Conservation (phyloP, 1,140 invertebrate species). For the Drosophila ananassae region DNA sequence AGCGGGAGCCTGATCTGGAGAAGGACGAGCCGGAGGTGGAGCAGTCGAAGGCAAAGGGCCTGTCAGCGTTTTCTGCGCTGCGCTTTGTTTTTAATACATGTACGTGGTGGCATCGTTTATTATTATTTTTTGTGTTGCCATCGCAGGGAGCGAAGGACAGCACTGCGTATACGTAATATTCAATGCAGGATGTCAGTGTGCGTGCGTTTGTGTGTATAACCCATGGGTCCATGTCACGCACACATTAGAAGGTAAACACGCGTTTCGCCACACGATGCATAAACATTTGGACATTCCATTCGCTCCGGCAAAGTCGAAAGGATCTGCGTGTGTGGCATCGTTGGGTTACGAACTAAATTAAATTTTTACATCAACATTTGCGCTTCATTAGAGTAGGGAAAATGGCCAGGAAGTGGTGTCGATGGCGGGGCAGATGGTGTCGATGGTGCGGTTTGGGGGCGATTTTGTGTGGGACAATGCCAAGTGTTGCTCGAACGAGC, state of each 20-base stretch:
- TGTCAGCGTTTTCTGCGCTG: conserved; percentile 71
- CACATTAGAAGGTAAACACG: conserved; percentile 79
- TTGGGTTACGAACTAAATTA: conserved; percentile 76
- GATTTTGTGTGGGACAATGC: conserved; percentile 37
- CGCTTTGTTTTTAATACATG: conserved; percentile 80
- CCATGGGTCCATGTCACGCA: conserved; percentile 75
- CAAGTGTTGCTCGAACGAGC: conserved; percentile 44
- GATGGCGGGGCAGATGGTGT: background rate
- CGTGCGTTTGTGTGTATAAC: conserved; percentile 27
- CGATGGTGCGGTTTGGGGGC: conserved; percentile 1
- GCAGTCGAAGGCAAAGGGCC: conserved; percentile 52
- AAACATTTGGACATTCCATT: conserved; percentile 74
- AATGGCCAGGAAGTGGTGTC: conserved; percentile 11
- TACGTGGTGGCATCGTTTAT: conserved; percentile 79
- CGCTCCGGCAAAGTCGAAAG: conserved; percentile 26
- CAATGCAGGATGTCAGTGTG: conserved; percentile 30
- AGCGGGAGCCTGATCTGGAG: conserved; percentile 7
- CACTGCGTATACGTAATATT: conserved; percentile 68
- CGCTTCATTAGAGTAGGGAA: conserved; percentile 71
- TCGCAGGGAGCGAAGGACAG: conserved; percentile 31
- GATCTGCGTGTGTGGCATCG: conserved; percentile 56
- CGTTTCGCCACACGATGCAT: conserved; percentile 69
- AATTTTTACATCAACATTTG: conserved; percentile 82
- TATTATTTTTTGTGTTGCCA: conserved; percentile 58
- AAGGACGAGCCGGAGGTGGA: conserved; percentile 10